Base-by-base conservation (phyloP, 2,888 invertebrate species). In the Helobdella robusta region DNA sequence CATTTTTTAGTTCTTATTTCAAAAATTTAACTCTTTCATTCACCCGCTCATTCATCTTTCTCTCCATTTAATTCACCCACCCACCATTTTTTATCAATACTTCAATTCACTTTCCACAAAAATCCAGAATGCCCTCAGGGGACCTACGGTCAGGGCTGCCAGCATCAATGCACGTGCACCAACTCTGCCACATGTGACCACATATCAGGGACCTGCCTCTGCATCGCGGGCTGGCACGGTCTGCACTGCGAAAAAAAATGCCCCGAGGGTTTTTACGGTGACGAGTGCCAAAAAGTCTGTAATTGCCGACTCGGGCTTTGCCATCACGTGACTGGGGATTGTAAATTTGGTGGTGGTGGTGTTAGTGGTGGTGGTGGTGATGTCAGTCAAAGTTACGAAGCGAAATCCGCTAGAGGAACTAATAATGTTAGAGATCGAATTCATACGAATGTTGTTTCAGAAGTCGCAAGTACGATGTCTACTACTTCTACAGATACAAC, bases 321-420 rank as follows among this genome's bases (percentile, higher is more conserved):
- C 71, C 71, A 78, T 68, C 75, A 75, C 34, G 73, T 71, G 34
- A 89, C 88, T 65, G 95, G 95, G 5, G 83, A 84, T 71, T 97
- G 95, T 78, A 71, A 73, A 2, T n/a, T n/a, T n/a, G n/a, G n/a
- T n/a, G n/a, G n/a, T n/a, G n/a, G n/a, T n/a, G n/a, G n/a, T n/a
- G n/a, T n/a, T n/a, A n/a, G n/a, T n/a, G n/a, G n/a, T n/a, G n/a
- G n/a, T n/a, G n/a, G n/a, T n/a, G n/a, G n/a, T n/a, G n/a, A n/a
- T n/a, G n/a, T n/a, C n/a, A n/a, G n/a, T n/a, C n/a, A n/a, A n/a
- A n/a, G n/a, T n/a, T n/a, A n/a, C n/a, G n/a, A n/a, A n/a, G n/a
- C n/a, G n/a, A n/a, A n/a, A n/a, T n/a, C n/a, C n/a, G n/a, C n/a
- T n/a, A n/a, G n/a, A n/a, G n/a, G n/a, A n/a, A n/a, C n/a, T n/a